phyloP scores from a whole-genome alignment of 2,888 invertebrate species.

The Ctenicera cuprea region DNA sequence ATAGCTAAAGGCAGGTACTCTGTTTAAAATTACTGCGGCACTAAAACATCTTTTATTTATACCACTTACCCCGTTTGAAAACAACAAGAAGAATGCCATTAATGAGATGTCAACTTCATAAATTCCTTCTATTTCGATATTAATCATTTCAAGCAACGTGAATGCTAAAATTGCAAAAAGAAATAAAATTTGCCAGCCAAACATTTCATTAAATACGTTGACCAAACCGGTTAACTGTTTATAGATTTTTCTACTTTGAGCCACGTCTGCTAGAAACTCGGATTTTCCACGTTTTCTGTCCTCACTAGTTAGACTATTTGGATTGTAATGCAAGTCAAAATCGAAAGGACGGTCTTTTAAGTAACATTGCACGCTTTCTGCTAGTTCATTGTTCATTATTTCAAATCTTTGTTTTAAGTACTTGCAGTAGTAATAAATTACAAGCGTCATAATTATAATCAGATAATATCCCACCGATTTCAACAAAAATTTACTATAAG shows the following conservation, averaged over 20 bases:
- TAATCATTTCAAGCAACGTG: neutral
- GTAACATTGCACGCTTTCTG: neutral
- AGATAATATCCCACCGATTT: neutral
- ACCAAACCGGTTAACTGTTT: neutral
- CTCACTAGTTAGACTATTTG: neutral
- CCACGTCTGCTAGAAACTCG: neutral
- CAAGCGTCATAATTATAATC: neutral
- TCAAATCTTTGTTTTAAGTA: neutral
- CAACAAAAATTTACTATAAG: neutral
- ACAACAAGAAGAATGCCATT: too few species aligned
- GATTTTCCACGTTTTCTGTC: too few species aligned
- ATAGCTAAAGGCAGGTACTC: too few species aligned
- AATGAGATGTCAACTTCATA: too few species aligned
- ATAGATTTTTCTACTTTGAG: neutral
- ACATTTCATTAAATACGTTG: constrained; percentile 9
- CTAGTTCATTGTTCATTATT: neutral
- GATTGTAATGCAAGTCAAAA: neutral
- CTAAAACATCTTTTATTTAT: too few species aligned
- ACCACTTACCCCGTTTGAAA: too few species aligned
- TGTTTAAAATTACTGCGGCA: too few species aligned
- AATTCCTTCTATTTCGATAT: neutral
- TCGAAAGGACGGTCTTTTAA: neutral
- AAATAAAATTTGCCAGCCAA: constrained; percentile 39
- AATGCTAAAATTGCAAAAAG: neutral
- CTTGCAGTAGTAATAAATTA: constrained; percentile 7